Conservation (phyloP, 1,140 invertebrate species). For the Philopotamus ludificatus region DNA sequence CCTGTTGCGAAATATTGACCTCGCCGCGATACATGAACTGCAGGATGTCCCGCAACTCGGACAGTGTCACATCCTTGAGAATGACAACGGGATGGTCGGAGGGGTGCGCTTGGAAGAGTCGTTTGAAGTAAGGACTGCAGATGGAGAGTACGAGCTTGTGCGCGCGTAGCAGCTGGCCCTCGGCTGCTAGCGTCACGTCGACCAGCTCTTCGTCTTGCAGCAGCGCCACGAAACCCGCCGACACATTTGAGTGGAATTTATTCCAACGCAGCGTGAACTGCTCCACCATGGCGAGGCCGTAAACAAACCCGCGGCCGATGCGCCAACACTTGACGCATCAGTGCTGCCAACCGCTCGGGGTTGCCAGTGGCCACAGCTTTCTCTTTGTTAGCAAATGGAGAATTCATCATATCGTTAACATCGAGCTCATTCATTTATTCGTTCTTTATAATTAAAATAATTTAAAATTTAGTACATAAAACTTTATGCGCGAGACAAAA, state of each 20-base stretch:
- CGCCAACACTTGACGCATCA: background rate
- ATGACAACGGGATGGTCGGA: slow-evolving; percentile 82
- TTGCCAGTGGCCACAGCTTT: too few relatives aligned
- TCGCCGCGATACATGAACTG: slow-evolving; percentile 86
- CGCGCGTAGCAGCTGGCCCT: slow-evolving; percentile 66
- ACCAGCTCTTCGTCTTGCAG: slow-evolving; percentile 67
- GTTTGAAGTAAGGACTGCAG: slow-evolving; percentile 71
- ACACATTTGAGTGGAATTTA: slow-evolving; percentile 78
- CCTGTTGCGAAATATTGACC: slow-evolving; percentile 79
- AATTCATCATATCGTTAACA: too few relatives aligned
- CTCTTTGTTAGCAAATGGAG: too few relatives aligned
- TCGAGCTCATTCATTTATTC: too few relatives aligned
- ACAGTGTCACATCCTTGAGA: slow-evolving; percentile 73
- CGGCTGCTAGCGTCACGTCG: slow-evolving; percentile 73
- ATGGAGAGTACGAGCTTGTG: slow-evolving; percentile 71
- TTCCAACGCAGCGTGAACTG: slow-evolving; percentile 84
- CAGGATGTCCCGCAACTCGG: slow-evolving; percentile 73
- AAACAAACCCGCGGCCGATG: background rate
- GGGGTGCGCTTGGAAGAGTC: slow-evolving; percentile 74
- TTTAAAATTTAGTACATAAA: too few relatives aligned
- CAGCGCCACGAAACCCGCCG: slow-evolving; percentile 65
- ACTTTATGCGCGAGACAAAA: too few relatives aligned
- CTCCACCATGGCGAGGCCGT: slow-evolving; percentile 47
- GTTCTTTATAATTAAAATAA: too few relatives aligned
- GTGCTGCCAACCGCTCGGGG: slow-evolving; percentile 1